Base-by-base conservation (phyloP, 2,888 invertebrate genomes). In the Vanessa cardui region DNA sequence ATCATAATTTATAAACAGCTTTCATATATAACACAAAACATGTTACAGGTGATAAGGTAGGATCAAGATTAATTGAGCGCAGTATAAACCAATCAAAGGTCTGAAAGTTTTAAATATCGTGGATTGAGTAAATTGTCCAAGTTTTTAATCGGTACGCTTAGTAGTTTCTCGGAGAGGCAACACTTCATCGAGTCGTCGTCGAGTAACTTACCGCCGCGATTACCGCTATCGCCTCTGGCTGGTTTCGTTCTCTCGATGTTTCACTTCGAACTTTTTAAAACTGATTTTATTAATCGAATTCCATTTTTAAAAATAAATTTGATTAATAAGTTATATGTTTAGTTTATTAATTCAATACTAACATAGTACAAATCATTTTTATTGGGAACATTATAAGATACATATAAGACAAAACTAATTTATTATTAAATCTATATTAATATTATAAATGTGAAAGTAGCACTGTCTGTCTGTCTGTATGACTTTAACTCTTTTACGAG, bases 121-220 rank as follows among this genome's bases (percentile, higher is more conserved):
- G 64, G 50, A 69, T 59, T 54, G 66, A 62, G 71, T 64, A 69
- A 69, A 69, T 69, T 26, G 62, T 47, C 64, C 47, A 69, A 66
- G 64, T 71, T 71, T 70, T 69, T 71, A 69, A 71, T 69, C 69
- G 71, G 46, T 61, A 58, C 61, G 45, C 64, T 70, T 62, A 58
- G 21, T 64, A 63, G 66, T 59, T 56, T 45, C 52, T 26, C 31
- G 45, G 58, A 60, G 21, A 33, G 21, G 46, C 45, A 62, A 62
- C 64, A 64, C 60, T 64, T 60, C 58, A 63, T 39, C 50, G 44
- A 68, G 58, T 64, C 54, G 52, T 67, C 58, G 58, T 47, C 62
- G 67, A 33, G 39, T 54, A 70, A 70, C 61, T 67, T 66, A 50
- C 61, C 39, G 44, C 62, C 26, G 26, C 52, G 47, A 62, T 70